These are phyloP conservation scores for Protobothrops flavoviridis DNA, from an alignment of 2,113 vertebrate species.

Conservation along the genomic window DNA sequence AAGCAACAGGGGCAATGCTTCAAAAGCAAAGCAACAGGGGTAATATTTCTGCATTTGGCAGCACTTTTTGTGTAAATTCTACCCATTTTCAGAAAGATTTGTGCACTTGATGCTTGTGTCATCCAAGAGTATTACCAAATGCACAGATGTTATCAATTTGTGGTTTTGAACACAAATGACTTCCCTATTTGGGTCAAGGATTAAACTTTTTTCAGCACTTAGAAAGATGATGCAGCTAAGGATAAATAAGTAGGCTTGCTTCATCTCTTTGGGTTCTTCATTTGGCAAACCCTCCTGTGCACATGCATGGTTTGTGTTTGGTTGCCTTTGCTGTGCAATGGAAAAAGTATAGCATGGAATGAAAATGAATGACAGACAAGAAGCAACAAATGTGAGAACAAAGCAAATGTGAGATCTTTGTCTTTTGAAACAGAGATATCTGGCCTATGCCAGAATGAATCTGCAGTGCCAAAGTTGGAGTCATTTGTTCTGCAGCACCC, in stretches of 20 bases:
- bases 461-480: neutral
- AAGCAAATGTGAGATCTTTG: neutral
- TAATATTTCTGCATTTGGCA: neutral
- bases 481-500: neutral
- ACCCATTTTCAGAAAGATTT: neutral
- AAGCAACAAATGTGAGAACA: neutral
- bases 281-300: neutral
- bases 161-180: neutral
- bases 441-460: neutral
- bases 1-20: neutral
- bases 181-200: neutral
- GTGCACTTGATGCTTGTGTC: neutral
- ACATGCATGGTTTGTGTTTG: neutral
- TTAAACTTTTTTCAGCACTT: neutral
- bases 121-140: neutral
- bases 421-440: neutral
- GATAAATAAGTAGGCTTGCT: neutral
- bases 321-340: neutral
- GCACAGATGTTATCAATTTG: neutral
- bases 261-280: neutral
- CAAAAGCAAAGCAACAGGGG: neutral
- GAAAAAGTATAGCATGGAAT: neutral
- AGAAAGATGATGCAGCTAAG: neutral
- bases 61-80: neutral
- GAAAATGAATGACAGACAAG: neutral